Conservation (phyloP, 2,888 invertebrate species). For the Agriopis marginaria region DNA sequence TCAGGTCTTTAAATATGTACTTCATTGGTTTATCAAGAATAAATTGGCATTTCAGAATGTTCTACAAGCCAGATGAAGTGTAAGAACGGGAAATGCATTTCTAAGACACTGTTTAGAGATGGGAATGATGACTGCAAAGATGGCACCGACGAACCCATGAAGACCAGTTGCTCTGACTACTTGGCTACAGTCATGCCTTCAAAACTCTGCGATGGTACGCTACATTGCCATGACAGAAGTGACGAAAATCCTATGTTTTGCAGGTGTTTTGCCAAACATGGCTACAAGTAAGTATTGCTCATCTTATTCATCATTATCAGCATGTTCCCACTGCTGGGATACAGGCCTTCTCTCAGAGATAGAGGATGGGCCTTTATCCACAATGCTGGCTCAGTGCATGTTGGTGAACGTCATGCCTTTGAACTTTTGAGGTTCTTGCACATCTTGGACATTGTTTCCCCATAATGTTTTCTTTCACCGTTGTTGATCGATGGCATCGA, state of each 20-base stretch:
- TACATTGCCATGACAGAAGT: slow-evolving; percentile 91
- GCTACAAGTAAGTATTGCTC: slow-evolving; percentile 61
- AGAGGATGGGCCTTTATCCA: no score
- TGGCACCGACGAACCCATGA: slow-evolving; percentile 88
- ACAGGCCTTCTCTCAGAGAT: no score
- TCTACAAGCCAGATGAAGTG: slow-evolving; percentile 88
- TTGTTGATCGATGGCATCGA: no score
- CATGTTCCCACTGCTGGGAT: no score
- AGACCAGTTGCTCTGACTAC: slow-evolving; percentile 89
- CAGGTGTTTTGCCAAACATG: slow-evolving; percentile 82
- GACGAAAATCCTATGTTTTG: slow-evolving; percentile 91
- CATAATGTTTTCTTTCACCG: no score
- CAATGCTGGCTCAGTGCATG: no score
- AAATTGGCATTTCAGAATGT: slow-evolving; percentile 83
- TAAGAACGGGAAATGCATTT: slow-evolving; percentile 88
- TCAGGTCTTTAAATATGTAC: no score
- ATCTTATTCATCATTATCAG: no score
- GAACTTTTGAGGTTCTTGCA: no score
- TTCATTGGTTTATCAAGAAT: no score
- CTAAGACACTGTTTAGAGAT: slow-evolving; percentile 90
- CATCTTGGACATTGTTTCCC: no score
- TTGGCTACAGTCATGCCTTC: slow-evolving; percentile 89
- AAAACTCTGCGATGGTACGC: slow-evolving; percentile 91
- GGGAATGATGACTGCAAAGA: slow-evolving; percentile 90
- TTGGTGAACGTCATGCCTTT: no score